Base-by-base conservation (phyloP, 2,888 invertebrate species). In the Phengaris arion region DNA sequence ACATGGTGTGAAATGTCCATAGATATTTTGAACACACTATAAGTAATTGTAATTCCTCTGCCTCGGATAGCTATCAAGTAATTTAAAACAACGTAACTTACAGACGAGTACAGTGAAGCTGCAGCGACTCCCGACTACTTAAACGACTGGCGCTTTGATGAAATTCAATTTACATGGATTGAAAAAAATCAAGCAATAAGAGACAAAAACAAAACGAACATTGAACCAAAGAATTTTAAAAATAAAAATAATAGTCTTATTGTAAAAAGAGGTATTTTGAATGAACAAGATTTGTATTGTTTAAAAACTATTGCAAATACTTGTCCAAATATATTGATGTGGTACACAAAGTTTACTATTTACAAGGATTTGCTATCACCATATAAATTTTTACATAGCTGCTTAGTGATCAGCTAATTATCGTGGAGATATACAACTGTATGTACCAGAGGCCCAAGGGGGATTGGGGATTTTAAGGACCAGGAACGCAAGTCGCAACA, bases 311-410 rank as follows among this genome's bases (percentile, higher is more conserved):
- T 75, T 57, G 69, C 75, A 7, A 70, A 69, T 22, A 22, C 48
- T 13, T 57, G 48, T 57, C 54, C 72, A 6, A 75, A 55, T 69
- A 70, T 69, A 52, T 77, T 86, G 22, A 46, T 85, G 51, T 89
- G 89, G 89, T 85, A 89, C 78, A 77, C 85, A 0, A 82, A 85
- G 64, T 87, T 82, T 80, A 77, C 86, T 0, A 76, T 83, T 45
- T 76, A 78, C 10, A 87, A 87, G 79, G 87, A 87, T 77, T 59
- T 85, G 68, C 85, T 84, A 75, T 80, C 82, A 52, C 76, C 78
- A n/a, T 84, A 81, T 74, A 79, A 73, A 52, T 86, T 80, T 95
- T 91, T 80, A 12, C 80, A 75, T 73, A 81, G 81, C 73, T 82
- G 82, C 75, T 78, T 82, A 35, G 78, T 81, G 22, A 46, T 55